Conservation (phyloP, 1,140 invertebrate species). For the Amphibalanus amphitrite region DNA sequence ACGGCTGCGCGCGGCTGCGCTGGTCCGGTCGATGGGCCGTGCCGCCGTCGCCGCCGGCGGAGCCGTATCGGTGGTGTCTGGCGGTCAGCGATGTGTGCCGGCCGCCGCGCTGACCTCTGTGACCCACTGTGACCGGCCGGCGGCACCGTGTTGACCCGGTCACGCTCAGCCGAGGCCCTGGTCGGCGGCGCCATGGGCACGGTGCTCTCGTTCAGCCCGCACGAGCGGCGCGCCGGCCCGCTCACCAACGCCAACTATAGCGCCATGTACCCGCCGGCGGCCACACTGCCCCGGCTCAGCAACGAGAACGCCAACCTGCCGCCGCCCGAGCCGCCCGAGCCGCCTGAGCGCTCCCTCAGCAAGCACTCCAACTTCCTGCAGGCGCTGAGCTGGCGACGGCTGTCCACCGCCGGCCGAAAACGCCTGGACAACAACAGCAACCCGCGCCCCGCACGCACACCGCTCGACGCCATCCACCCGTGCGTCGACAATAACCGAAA, state of each 20-base stretch:
- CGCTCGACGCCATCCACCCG: conserved; percentile 57
- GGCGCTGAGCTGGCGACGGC: conserved; percentile 86
- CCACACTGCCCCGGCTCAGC: conserved; percentile 62
- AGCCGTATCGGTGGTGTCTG: neutral
- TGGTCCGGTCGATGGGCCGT: neutral
- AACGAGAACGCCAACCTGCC: conserved; percentile 34
- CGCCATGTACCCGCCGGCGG: conserved; percentile 53
- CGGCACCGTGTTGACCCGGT: neutral
- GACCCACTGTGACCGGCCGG: too few species aligned
- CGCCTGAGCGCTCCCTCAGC: conserved; percentile 62
- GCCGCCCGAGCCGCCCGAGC: conserved; percentile 71
- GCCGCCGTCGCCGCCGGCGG: too few species aligned
- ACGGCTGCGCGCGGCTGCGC: neutral
- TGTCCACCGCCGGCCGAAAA: conserved; percentile 74
- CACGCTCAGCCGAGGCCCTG: neutral
- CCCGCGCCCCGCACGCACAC: conserved; percentile 45
- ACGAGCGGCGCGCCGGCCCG: conserved; percentile 45
- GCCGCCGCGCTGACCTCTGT: neutral
- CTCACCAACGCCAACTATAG: neutral
- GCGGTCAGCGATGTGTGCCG: neutral
- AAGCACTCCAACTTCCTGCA: conserved; percentile 52
- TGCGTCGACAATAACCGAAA: conserved; percentile 67
- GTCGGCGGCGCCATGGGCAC: conserved; percentile 54
- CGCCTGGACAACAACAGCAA: conserved; percentile 38
- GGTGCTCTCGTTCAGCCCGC: conserved; percentile 80